phyloP scores from a whole-genome alignment of 2,888 invertebrate genomes.

The Epiblema foenella region DNA sequence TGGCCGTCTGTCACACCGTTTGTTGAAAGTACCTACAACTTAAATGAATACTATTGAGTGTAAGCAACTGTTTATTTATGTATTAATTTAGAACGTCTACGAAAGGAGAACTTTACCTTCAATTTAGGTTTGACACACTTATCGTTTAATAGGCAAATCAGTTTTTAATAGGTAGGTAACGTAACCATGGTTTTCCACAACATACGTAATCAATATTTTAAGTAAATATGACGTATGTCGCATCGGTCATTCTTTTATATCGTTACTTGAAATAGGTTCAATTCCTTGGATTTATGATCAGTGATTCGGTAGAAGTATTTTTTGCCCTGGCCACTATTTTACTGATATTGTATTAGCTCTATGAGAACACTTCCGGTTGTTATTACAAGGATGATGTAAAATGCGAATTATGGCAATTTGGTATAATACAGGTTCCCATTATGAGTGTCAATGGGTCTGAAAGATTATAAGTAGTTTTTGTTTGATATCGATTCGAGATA shows the following conservation, averaged over 20 bases:
- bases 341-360: conserved; percentile 40
- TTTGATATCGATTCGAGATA: background rate
- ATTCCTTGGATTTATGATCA: conserved; percentile 42
- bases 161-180: no score
- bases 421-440: background rate
- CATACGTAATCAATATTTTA: no score
- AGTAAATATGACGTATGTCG: no score
- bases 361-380: conserved; percentile 30
- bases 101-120: no score
- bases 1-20: conserved; percentile 58
- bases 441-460: background rate
- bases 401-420: background rate
- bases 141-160: no score
- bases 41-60: background rate
- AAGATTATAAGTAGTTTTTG: background rate
- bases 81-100: no score
- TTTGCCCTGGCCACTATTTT: conserved; percentile 37
- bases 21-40: conserved; percentile 43
- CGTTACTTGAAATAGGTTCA: conserved; percentile 22
- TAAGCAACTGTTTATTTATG: no score
- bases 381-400: background rate
- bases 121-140: no score
- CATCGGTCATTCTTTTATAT: no score
- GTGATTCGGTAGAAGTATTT: conserved; percentile 42
- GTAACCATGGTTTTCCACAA: no score